phyloP scores from a whole-genome alignment of 2,888 invertebrate genomes.

The Dendrolimus houi region DNA sequence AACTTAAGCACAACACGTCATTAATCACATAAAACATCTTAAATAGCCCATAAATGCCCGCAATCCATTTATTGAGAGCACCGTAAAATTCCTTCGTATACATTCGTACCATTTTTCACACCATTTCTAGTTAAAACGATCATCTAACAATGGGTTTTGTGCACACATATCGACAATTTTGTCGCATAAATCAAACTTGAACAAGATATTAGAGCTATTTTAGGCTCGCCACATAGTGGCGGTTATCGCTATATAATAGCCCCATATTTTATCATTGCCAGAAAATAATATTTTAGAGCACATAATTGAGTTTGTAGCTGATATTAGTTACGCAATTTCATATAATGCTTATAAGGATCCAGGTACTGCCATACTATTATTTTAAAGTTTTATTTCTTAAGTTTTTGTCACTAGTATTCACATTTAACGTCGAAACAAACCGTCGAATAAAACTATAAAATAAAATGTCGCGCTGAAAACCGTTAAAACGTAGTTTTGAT shows the following conservation, averaged over 20 bases:
- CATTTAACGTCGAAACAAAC: too few relatives aligned
- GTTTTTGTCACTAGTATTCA: too few relatives aligned
- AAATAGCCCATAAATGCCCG: slow-evolving; percentile 68
- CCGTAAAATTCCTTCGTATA: slow-evolving; percentile 49
- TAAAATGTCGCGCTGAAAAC: too few relatives aligned
- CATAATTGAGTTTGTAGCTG: too few relatives aligned
- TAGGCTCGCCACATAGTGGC: slow-evolving; percentile 4
- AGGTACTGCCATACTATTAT: too few relatives aligned
- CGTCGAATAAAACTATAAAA: too few relatives aligned
- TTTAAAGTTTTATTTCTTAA: too few relatives aligned
- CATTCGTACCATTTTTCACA: slow-evolving; percentile 52
- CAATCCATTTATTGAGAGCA: slow-evolving; percentile 53
- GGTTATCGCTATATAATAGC: background rate
- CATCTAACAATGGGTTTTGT: slow-evolving; percentile 12
- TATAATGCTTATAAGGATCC: too few relatives aligned
- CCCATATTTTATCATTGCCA: too few relatives aligned
- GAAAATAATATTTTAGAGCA: too few relatives aligned
- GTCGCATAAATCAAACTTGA: slow-evolving; percentile 61
- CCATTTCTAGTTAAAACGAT: slow-evolving; percentile 5
- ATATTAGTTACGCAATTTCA: too few relatives aligned
- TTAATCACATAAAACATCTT: slow-evolving; percentile 47
- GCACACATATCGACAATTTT: slow-evolving; percentile 5
- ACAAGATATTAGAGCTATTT: slow-evolving; percentile 50
- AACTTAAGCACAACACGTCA: slow-evolving; percentile 40
- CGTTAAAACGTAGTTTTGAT: too few relatives aligned